Evolutionary conservation across 2,888 invertebrate species (phyloP).

Genomic region (Andricus quercusramuli): DNA sequence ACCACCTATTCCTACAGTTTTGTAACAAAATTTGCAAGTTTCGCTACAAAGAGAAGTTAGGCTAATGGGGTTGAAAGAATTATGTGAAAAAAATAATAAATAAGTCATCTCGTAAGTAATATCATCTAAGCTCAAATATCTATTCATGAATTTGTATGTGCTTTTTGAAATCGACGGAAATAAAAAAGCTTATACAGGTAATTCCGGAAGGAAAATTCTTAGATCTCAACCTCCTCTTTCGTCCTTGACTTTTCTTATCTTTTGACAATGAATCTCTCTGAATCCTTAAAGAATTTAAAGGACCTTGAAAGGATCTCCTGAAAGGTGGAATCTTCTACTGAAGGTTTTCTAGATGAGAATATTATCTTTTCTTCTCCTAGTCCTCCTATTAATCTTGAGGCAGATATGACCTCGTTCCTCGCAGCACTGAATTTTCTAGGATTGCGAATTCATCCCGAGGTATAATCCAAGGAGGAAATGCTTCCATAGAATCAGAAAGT

Average conservation of each 20-base stretch:
- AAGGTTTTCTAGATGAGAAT: conserved; percentile 28
- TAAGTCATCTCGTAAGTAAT: neutral
- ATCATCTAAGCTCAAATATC: neutral
- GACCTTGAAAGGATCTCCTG: conserved; percentile 23
- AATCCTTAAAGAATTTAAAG: conserved; percentile 30
- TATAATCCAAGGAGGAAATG: neutral
- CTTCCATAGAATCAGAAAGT: neutral
- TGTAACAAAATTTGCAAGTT: no score
- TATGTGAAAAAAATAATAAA: no score
- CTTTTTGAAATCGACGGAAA: neutral
- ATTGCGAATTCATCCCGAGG: neutral
- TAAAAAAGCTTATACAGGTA: neutral
- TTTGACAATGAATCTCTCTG: conserved; percentile 30
- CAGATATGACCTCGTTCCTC: conserved; percentile 19
- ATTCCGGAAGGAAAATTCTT: neutral
- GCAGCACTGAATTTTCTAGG: neutral
- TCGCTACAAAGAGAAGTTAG: no score
- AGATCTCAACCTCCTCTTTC: conserved; percentile 5
- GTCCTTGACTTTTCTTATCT: conserved; percentile 30
- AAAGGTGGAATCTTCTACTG: conserved; percentile 31
- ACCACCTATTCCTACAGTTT: no score
- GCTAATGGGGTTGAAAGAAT: no score
- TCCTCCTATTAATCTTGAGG: conserved; percentile 19
- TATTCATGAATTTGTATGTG: neutral
- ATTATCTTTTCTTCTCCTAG: conserved; percentile 24